Evolutionary conservation across 2,888 invertebrate species (phyloP).

Genomic region (Chesias legatella): DNA sequence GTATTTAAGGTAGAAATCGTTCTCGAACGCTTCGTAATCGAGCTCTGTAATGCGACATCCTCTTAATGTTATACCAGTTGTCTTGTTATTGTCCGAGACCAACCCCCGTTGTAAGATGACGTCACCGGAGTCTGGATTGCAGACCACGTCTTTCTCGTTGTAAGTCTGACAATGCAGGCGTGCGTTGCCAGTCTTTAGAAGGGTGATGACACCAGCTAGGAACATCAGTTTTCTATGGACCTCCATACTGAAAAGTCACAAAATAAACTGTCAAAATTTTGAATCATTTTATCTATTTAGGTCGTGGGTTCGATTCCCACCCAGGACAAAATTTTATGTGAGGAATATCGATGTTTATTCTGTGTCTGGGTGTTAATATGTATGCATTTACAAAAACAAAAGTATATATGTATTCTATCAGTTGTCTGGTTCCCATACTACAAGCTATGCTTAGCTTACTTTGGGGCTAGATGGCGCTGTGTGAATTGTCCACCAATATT

Average conservation of each 20-base stretch:
- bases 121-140: conserved; percentile 31
- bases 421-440: no score
- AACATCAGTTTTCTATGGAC: not conserved
- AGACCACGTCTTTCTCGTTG: conserved; percentile 31
- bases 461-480: no score
- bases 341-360: no score
- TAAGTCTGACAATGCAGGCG: conserved; percentile 29
- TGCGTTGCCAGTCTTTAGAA: conserved; percentile 1
- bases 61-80: conserved; percentile 35
- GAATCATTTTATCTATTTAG: no score
- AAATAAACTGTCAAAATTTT: not conserved
- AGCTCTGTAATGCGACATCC: conserved; percentile 39
- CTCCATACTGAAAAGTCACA: conserved; percentile 16
- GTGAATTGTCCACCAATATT: no score
- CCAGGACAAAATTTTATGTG: no score
- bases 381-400: no score
- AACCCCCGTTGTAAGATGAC: conserved; percentile 34
- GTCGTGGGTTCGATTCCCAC: no score
- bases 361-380: no score
- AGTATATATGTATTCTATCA: no score
- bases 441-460: no score
- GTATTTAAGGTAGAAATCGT: conserved; percentile 38
- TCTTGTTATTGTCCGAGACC: conserved; percentile 38
- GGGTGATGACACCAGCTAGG: not conserved
- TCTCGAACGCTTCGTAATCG: conserved; percentile 43